Evolutionary conservation across 2,797 vertebrate species (phyloP), one percentile per base, ranked within the genome.

Genomic region (Miichthys miiuy): DNA sequence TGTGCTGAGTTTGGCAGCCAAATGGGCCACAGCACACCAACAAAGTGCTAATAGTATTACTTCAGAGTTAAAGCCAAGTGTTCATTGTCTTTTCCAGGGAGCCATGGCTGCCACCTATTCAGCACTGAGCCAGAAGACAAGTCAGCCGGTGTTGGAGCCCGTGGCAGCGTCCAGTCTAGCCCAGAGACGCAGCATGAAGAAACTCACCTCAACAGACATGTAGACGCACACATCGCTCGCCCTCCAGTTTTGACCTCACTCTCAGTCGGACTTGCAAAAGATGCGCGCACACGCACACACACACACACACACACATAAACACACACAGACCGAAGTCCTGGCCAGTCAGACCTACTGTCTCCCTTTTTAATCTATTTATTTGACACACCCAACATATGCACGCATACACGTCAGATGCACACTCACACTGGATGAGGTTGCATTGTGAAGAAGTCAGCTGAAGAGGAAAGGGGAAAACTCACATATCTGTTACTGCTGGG

Each of bases 141-240:
- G 96, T 93, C 97, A 99, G 92, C 97, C 98, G 38, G 93, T 99
- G 88, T 89, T 99, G 83, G 98, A 99, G 89, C 98, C 98, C 25
- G 98, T 99, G 85, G 97, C 97, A 64, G 97, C 98, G 56, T 99
- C 98, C 80, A 97, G 97, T 91, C 94, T 99, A 93, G 98, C 98
- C 93, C 97, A 99, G 93, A 94, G 97, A 87, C 95, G 97, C 89
- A 97, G 96, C 94, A 98, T 99, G 97, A 99, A 99, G 96, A 99
- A 99, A 83, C 95, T 96, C 94, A 98, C 97, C 70, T 98, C 98
- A 81, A 98, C 97, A 79, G 98, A 97, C 95, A 97, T 99, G 93
- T 99, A 97, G 96, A 93, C 83, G 74, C 77, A 60, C 79, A 66
- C 71, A 79, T 51, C 23, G 21, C 67, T 76, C 67, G 8, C 72